Conservation (phyloP, 2,113 vertebrate genomes). For the Mixornis gularis region DNA sequence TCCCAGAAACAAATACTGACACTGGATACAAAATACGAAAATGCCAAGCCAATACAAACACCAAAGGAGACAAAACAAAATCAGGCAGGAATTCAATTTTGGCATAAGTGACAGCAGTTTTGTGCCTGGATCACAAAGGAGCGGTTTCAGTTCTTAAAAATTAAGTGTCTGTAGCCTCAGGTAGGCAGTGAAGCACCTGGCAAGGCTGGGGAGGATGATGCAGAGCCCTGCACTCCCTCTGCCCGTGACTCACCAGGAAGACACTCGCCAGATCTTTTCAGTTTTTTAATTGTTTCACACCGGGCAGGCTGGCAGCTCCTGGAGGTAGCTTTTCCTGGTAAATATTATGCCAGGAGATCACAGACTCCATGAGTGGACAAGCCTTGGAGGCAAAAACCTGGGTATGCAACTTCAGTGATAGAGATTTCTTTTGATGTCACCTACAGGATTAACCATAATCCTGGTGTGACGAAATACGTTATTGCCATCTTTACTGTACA, state of each 20-base stretch:
- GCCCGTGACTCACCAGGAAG: not conserved
- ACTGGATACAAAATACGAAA: slow-evolving; percentile 44
- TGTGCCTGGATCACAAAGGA: not conserved
- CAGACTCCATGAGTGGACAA: not conserved
- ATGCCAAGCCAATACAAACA: slow-evolving; percentile 53
- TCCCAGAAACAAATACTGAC: slow-evolving; percentile 49
- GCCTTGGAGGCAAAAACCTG: not conserved
- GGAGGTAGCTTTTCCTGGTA: not conserved
- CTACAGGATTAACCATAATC: slow-evolving; percentile 1
- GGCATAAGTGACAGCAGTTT: not conserved
- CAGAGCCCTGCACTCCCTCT: not conserved
- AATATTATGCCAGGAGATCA: not conserved
- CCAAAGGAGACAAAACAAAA: slow-evolving; percentile 44
- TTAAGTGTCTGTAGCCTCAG: not conserved
- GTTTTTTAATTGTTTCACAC: not conserved
- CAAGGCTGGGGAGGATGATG: not conserved
- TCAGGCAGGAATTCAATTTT: slow-evolving; percentile 37
- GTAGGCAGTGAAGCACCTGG: not conserved
- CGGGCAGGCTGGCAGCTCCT: not conserved
- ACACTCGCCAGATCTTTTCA: not conserved
- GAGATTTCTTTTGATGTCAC: not conserved
- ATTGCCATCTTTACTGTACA: not conserved
- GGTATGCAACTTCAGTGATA: not conserved
- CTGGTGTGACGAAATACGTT: slow-evolving; percentile 14
- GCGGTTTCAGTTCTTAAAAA: not conserved